Evolutionary conservation across 2,113 vertebrate species (phyloP).

Genomic region (Typhlomys cinereus): DNA sequence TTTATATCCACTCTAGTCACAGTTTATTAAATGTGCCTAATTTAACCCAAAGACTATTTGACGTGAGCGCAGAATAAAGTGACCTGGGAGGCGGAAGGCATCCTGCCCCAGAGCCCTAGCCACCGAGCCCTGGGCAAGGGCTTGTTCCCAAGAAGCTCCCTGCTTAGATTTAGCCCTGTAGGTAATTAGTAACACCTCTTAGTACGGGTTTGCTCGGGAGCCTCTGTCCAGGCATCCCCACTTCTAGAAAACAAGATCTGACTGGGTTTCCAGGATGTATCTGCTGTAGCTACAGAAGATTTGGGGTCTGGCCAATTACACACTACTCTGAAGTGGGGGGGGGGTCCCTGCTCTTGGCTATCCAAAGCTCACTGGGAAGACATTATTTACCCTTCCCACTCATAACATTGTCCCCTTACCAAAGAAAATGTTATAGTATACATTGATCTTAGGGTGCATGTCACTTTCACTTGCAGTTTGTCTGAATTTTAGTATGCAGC

Average conservation of each 20-base stretch:
- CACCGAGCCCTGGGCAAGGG: too few species aligned
- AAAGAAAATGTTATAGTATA: not conserved
- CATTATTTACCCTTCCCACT: not conserved
- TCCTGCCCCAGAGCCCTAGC: not conserved
- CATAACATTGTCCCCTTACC: not conserved
- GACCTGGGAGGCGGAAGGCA: not conserved
- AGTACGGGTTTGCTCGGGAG: not conserved
- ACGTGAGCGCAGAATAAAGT: not conserved
- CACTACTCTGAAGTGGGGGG: not conserved
- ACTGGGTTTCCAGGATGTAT: not conserved
- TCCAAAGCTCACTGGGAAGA: not conserved
- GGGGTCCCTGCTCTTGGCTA: not conserved
- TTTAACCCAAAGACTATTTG: constrained; percentile 81
- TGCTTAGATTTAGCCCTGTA: not conserved
- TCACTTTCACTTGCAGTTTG: not conserved
- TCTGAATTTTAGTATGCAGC: not conserved
- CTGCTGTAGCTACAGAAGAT: not conserved
- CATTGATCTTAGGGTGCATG: not conserved
- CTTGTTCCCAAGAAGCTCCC: not conserved
- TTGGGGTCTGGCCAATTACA: not conserved
- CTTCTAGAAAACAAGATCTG: not conserved
- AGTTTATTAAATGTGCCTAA: constrained; percentile 83
- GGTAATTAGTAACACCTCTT: not conserved
- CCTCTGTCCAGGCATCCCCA: not conserved
- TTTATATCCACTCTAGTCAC: constrained; percentile 76